A percentile compares a stretch with the other conserved stretches of the same genome.
Evolutionary conservation across 2,888 invertebrate genomes (phyloP).

Genomic region (Drosophila kuntzei): DNA sequence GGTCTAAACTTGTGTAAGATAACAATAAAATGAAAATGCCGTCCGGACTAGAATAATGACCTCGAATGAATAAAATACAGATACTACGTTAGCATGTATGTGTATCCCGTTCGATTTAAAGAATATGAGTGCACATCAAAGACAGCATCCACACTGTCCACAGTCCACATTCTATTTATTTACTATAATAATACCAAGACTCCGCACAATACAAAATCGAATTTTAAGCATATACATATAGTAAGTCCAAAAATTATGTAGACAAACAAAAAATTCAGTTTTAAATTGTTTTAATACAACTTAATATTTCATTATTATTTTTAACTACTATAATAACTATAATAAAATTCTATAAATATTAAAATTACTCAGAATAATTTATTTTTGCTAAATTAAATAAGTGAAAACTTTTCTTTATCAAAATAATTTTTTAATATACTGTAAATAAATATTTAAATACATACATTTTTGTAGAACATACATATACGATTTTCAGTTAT

Average conservation of each 20-base stretch:
- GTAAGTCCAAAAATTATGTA: background rate
- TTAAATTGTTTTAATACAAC: too few relatives aligned
- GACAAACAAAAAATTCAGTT: background rate
- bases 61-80: constrained; percentile 48
- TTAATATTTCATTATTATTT: background rate
- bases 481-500: constrained; percentile 14
- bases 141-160: constrained; percentile 71
- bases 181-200: constrained; percentile 42
- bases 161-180: constrained; percentile 64
- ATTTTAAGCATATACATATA: constrained; percentile 20
- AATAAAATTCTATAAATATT: background rate
- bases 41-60: constrained; percentile 53
- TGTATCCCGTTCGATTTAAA: constrained; percentile 34
- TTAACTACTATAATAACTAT: background rate
- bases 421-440: background rate
- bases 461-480: background rate
- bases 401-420: background rate
- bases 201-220: constrained; percentile 30
- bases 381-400: background rate
- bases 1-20: constrained; percentile 41
- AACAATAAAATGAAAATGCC: constrained; percentile 54
- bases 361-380: too few relatives aligned
- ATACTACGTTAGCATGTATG: constrained; percentile 25
- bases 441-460: background rate
- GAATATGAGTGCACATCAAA: constrained; percentile 69